Evolutionary conservation across 2,113 vertebrate species (phyloP).

Genomic region (Platichthys flesus): DNA sequence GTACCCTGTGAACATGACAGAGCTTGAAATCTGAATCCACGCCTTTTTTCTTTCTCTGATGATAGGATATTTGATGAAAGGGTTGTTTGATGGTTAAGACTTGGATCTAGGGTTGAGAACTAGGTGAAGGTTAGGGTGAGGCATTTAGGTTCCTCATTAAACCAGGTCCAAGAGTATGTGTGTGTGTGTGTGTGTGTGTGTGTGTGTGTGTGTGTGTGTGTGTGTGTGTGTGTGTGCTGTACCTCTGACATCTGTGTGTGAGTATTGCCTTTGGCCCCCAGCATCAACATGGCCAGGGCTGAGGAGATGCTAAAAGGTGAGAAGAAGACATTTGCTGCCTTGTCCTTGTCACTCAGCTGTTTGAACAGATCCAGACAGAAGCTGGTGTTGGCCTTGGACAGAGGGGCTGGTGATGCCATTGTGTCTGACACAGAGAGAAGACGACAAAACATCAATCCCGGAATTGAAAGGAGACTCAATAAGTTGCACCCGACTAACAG

Average conservation of each 20-base stretch:
- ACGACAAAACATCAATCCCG: not conserved
- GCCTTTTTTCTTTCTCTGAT: not conserved
- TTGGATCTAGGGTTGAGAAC: too few relatives aligned
- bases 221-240: not conserved
- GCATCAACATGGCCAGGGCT: slow-evolving; percentile 86
- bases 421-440: slow-evolving; percentile 22
- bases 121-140: too few relatives aligned
- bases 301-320: slow-evolving; percentile 88
- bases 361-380: slow-evolving; percentile 86
- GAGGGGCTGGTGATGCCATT: slow-evolving; percentile 55
- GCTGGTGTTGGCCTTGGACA: slow-evolving; percentile 80
- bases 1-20: not conserved
- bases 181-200: too few relatives aligned
- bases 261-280: slow-evolving; percentile 87
- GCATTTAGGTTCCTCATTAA: too few relatives aligned
- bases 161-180: too few relatives aligned
- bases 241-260: slow-evolving; percentile 89
- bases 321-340: slow-evolving; percentile 82
- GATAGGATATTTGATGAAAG: too few relatives aligned
- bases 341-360: slow-evolving; percentile 76
- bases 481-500: not conserved
- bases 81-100: too few relatives aligned
- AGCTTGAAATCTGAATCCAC: not conserved
- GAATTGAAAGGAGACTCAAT: not conserved
- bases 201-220: not conserved